Conservation (phyloP, 2,113 vertebrate genomes). For the Thomomys bottae region DNA sequence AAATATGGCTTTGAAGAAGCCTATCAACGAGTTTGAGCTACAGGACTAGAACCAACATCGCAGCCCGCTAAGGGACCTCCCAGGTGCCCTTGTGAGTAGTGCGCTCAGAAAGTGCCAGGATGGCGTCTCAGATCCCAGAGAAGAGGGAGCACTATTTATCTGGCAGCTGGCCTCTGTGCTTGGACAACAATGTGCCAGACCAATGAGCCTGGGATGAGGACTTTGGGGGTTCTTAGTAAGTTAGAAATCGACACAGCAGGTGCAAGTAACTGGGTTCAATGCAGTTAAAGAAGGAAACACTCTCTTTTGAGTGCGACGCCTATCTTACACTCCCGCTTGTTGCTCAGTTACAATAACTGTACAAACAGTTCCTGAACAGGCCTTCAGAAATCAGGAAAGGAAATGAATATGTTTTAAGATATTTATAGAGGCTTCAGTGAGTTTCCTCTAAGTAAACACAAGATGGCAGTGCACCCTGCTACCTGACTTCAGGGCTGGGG, state of each 20-base stretch:
- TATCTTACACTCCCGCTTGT: accelerated
- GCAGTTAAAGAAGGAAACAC: neutral
- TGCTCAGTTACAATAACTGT: accelerated
- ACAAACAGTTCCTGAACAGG: too few species aligned
- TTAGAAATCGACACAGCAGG: accelerated
- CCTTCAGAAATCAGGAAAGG: neutral
- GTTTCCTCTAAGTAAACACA: accelerated
- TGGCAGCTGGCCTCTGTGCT: neutral
- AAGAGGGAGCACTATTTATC: neutral
- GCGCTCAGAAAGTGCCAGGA: neutral
- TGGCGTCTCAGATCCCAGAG: neutral
- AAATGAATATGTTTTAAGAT: accelerated
- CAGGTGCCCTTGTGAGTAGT: accelerated
- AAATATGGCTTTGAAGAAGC: neutral
- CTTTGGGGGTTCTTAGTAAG: accelerated
- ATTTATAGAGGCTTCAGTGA: accelerated
- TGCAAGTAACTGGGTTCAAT: too few species aligned
- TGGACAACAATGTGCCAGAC: neutral
- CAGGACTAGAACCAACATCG: too few species aligned
- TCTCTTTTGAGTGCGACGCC: neutral
- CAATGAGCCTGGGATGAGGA: accelerated
- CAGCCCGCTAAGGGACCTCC: neutral
- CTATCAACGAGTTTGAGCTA: too few species aligned
- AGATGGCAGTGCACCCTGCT: accelerated
- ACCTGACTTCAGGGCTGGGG: neutral